Percentiles rank a stretch among this genome's conserved stretches.
Evolutionary conservation across 2,113 vertebrate genomes (phyloP).

Genomic region (Ammodytes marinus): DNA sequence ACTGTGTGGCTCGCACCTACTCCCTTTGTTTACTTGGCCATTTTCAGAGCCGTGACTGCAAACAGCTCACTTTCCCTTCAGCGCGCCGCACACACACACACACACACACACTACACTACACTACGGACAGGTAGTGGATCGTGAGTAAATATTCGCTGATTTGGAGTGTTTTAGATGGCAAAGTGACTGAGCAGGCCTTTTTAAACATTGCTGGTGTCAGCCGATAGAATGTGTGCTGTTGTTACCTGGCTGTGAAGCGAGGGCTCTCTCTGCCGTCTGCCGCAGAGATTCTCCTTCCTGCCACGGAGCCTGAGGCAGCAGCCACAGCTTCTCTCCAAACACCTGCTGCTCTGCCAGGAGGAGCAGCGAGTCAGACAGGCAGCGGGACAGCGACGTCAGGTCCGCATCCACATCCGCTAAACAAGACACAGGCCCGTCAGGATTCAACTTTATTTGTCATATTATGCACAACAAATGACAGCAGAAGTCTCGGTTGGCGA

Average conservation of each 20-base stretch:
- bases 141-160: too few relatives aligned
- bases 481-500: too few relatives aligned
- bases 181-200: background rate
- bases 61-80: too few relatives aligned
- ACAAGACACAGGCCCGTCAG: slow-evolving; percentile 36
- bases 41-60: too few relatives aligned
- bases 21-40: too few relatives aligned
- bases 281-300: slow-evolving; percentile 91
- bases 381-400: slow-evolving; percentile 84
- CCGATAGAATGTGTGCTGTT: background rate
- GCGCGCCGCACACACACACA: too few relatives aligned
- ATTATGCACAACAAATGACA: too few relatives aligned
- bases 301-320: slow-evolving; percentile 93
- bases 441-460: background rate
- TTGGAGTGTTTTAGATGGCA: too few relatives aligned
- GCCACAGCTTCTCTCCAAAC: slow-evolving; percentile 88
- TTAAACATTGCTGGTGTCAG: background rate
- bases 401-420: slow-evolving; percentile 87
- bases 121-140: too few relatives aligned
- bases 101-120: too few relatives aligned
- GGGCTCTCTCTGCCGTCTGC: slow-evolving; percentile 89
- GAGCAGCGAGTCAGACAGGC: slow-evolving; percentile 88
- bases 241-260: slow-evolving; percentile 87
- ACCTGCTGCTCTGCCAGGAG: slow-evolving; percentile 91
- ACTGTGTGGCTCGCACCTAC: too few relatives aligned